phyloP scores from a whole-genome alignment of 2,888 invertebrate genomes.

The Glomeris marginata region DNA sequence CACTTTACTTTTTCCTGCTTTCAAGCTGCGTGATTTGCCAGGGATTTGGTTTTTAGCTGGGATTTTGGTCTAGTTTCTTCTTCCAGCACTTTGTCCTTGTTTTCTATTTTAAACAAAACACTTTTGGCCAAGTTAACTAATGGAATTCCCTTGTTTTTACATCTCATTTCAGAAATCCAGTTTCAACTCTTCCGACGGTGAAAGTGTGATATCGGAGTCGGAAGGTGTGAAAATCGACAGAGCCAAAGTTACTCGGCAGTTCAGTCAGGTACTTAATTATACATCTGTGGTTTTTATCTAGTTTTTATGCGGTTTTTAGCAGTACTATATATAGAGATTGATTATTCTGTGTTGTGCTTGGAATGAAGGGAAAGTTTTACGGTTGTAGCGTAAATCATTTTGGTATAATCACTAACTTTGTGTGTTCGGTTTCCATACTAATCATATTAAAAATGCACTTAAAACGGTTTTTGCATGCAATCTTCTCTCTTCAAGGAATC shows the following conservation, averaged over 20 bases:
- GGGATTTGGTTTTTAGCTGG: neutral
- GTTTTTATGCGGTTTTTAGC: too few relatives aligned
- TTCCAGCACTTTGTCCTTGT: neutral
- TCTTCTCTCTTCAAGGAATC: slow-evolving; percentile 13
- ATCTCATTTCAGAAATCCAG: slow-evolving; percentile 48
- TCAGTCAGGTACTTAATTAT: slow-evolving; percentile 42
- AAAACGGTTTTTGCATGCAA: neutral
- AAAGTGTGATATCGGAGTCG: slow-evolving; percentile 33
- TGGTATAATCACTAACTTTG: too few relatives aligned
- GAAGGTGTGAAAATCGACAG: slow-evolving; percentile 36
- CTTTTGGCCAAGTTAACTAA: neutral
- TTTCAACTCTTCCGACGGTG: slow-evolving; percentile 57
- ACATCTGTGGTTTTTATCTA: too few relatives aligned
- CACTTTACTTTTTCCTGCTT: too few relatives aligned
- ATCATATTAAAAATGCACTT: neutral
- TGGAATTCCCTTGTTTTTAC: slow-evolving; percentile 5
- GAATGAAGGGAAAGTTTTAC: too few relatives aligned
- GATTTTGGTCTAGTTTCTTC: neutral
- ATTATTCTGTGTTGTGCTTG: too few relatives aligned
- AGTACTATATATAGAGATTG: too few relatives aligned
- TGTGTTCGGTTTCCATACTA: neutral
- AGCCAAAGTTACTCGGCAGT: slow-evolving; percentile 48
- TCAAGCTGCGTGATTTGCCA: too few relatives aligned
- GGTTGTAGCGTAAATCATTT: too few relatives aligned
- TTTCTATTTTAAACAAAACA: neutral